These are phyloP conservation scores for Cenopis cana DNA, from an alignment of 2,888 invertebrate species.

Conservation along the genomic window DNA sequence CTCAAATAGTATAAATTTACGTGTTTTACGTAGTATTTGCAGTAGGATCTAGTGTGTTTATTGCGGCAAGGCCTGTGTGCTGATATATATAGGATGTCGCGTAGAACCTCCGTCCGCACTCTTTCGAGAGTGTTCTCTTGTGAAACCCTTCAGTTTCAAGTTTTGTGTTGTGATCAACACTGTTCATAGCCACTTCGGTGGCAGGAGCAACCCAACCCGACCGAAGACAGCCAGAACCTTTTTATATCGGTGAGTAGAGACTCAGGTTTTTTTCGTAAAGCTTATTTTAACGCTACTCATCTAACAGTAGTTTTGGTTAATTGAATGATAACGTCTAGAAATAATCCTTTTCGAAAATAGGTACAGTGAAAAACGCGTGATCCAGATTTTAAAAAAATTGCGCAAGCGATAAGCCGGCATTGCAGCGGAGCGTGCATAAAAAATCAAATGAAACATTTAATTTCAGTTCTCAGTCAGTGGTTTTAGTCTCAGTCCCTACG, in stretches of 20 bases:
- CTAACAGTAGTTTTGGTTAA: not conserved
- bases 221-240: conserved; percentile 60
- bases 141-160: conserved; percentile 67
- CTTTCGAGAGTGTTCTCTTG: conserved; percentile 72
- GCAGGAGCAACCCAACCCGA: conserved; percentile 62
- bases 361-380: not conserved
- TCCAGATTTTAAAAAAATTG: too few relatives aligned
- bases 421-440: too few relatives aligned
- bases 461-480: too few relatives aligned
- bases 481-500: too few relatives aligned
- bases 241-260: conserved; percentile 68
- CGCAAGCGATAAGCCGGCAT: too few relatives aligned
- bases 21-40: conserved; percentile 76
- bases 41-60: conserved; percentile 71
- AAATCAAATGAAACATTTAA: too few relatives aligned
- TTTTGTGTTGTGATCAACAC: conserved; percentile 61
- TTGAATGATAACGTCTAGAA: not conserved
- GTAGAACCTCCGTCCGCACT: conserved; percentile 64
- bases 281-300: not conserved
- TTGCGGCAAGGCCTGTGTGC: conserved; percentile 59
- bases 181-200: conserved; percentile 81
- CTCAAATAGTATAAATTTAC: conserved; percentile 72
- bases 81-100: conserved; percentile 66
- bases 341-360: not conserved
- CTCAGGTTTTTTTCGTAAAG: not conserved